Evolutionary conservation across 2,888 invertebrate species (phyloP).

Genomic region (Catocala fraxini): DNA sequence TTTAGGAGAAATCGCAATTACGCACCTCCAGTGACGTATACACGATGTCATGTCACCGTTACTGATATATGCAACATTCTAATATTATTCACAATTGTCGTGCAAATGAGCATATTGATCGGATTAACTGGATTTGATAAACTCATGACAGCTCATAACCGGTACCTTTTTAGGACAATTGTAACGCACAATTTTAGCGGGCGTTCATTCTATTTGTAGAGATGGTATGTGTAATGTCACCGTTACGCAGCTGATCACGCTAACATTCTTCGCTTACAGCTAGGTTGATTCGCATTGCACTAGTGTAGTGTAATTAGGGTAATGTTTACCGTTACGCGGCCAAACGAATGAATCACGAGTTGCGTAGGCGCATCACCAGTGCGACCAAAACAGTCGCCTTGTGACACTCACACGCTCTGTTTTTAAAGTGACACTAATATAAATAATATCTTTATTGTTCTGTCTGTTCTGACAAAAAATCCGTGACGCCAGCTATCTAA

Average conservation of each 20-base stretch:
- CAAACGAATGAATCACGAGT: conserved; percentile 81
- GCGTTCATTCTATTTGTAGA: conserved; percentile 18
- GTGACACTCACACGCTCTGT: conserved; percentile 65
- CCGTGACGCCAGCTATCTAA: conserved; percentile 50
- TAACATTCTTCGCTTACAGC: conserved; percentile 38
- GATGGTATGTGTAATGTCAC: conserved; percentile 25
- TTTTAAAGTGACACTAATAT: conserved; percentile 70
- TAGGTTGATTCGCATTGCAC: conserved; percentile 60
- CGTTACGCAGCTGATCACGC: conserved; percentile 33
- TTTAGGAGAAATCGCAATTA: no score
- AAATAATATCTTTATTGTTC: conserved; percentile 57
- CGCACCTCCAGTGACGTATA: no score
- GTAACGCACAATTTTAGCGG: conserved; percentile 17
- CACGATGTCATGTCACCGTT: background rate
- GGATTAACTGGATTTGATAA: background rate
- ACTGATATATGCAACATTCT: background rate
- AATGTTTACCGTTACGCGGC: conserved; percentile 81
- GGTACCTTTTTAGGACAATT: conserved; percentile 13
- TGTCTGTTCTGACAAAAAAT: conserved; percentile 51
- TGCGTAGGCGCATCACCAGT: conserved; percentile 73
- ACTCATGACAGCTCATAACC: background rate
- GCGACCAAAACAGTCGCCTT: conserved; percentile 76
- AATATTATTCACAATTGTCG: background rate
- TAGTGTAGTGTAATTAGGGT: conserved; percentile 73
- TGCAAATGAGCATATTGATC: conserved; percentile 1